Evolutionary conservation across 2,888 invertebrate species (phyloP), one percentile per base, ranked within the genome.

Genomic region (Sphinx pinastri): DNA sequence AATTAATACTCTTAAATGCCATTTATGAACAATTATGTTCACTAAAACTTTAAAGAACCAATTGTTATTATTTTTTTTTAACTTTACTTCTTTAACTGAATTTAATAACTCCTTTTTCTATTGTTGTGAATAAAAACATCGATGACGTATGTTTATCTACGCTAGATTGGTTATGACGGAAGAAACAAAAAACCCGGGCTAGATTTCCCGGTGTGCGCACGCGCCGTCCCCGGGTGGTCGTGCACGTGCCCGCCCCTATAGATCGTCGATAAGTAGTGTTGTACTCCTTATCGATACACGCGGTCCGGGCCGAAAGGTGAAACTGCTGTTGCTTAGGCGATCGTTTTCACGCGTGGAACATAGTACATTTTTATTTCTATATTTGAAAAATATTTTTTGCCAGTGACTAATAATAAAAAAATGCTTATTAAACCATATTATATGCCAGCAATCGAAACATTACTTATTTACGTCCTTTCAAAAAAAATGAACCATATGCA

Each of bases 181-280:
- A 79, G 79, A 81, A 79, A 79, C 78, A 83, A 84, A 82, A 83
- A 83, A 82, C 74, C 52, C 25, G 45, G 74, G 59, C 76, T 79
- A 79, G 77, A 77, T 76, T 77, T 79, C 73, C 76, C 74, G 73
- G 68, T 70, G 69, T 67, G 78, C 83, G 88, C 91, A 89, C 91
- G 89, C 89, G 90, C 87, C 60, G 87, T 7, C 86, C 75, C 84
- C 90, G 91, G 92, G 91, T 89, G 92, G 92, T 82, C 91, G 72
- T 83, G 84, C 93, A 92, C 93, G 93, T 93, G 93, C 85, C 85
- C 57, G 77, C 93, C 92, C 93, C 87, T 92, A 92, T 92, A 80
- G 88, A 90, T 91, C 83, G 87, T 88, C 88, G 88, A 88, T 86
- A 84, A 81, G 77, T 79, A 81, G 82, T 81, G 84, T 77, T 79